Base-by-base conservation (phyloP, 2,113 vertebrate genomes). In the Hiodon alosoides region DNA sequence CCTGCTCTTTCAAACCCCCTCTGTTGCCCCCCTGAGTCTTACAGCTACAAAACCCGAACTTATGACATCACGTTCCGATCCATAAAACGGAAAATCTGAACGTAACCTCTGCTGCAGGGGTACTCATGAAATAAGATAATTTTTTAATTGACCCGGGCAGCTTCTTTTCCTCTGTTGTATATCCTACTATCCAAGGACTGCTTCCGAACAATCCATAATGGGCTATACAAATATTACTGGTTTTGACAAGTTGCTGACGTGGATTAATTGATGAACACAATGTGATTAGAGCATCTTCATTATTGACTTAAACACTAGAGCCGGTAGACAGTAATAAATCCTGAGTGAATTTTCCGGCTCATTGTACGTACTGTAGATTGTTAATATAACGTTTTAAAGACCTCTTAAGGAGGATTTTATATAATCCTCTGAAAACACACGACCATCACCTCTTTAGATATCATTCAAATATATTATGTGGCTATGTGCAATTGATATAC, bases 1-100 rank as follows among this genome's bases (percentile, higher is more conserved):
- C 90, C 88, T 98, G 95, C 91, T 95, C 93, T 85, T 98, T 95
- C 91, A 98, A 97, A 79, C 93, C 94, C 47, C 96, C 94, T 53
- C 89, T 97, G 85, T 87, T 95, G 90, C 96, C 94, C 81, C 96
- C 93, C 76, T 95, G 89, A 90, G 77, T 72, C 47, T 51, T 11
- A 55, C 68, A 31, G 52, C 73, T 61, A 55, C 67, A n/a, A 53
- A 80, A 69, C n/a, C 79, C 60, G 70, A 82, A 67, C 77, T 67
- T 73, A 72, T 77, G 74, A 86, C 86, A 84, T 85, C 85, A 81
- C 83, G 75, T 76, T 71, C 67, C 78, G 68, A 59, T 2, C 83
- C 83, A 83, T 83, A 82, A 84, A 78, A 74, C 52, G 71, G 60
- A 57, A 61, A 72, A 66, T 74, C 71, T 73, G 79, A 67, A 59